Percentiles rank a stretch among this genome's conserved stretches.
These are phyloP conservation scores for Piprites chloris DNA, from an alignment of 2,113 vertebrate genomes.

Conservation along the genomic window DNA sequence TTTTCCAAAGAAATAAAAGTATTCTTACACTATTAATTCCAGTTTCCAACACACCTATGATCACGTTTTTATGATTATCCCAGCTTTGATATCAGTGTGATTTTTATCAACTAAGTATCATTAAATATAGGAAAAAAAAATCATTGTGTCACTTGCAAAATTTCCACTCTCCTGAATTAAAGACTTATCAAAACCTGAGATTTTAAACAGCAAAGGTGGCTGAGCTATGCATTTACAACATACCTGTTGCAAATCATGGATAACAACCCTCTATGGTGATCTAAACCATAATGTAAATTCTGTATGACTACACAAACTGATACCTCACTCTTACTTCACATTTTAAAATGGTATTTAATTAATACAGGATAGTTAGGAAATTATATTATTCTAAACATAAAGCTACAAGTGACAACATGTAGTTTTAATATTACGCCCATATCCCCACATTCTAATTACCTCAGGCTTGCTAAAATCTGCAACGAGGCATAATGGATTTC, in stretches of 20 bases:
- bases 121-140: not conserved
- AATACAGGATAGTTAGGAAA: not conserved
- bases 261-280: not conserved
- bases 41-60: not conserved
- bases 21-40: not conserved
- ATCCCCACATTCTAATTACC: slow-evolving; percentile 70
- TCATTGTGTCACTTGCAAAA: not conserved
- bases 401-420: not conserved
- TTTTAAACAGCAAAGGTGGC: not conserved
- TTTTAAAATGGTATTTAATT: not conserved
- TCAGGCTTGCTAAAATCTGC: slow-evolving; percentile 95
- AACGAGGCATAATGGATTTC: slow-evolving; percentile 82
- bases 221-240: not conserved
- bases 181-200: not conserved
- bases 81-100: not conserved
- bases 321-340: not conserved
- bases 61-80: not conserved
- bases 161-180: not conserved
- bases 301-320: not conserved
- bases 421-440: not conserved
- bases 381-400: not conserved
- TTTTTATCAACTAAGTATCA: not conserved
- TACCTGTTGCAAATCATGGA: not conserved
- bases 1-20: not conserved
- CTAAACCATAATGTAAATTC: not conserved